A percentile compares a stretch with the other conserved stretches of the same genome.
phyloP scores from a whole-genome alignment of 2,113 vertebrate species.

The Coptodon rendalli region DNA sequence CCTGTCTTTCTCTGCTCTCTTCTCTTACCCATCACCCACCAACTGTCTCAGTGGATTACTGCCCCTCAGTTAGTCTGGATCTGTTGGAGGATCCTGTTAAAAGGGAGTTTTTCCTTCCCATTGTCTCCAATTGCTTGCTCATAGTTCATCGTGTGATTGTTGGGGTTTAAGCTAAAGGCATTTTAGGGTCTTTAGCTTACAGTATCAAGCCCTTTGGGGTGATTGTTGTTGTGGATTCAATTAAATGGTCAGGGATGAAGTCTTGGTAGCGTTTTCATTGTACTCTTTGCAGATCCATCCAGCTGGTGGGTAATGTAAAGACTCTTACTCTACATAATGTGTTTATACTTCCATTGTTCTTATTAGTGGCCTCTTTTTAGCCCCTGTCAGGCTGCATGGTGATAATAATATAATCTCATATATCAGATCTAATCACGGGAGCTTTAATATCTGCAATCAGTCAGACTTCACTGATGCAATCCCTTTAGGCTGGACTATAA shows the following conservation, averaged over 20 bases:
- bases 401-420: not conserved
- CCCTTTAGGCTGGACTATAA: conserved; percentile 22
- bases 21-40: not conserved
- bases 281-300: not conserved
- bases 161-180: not conserved
- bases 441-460: conserved; percentile 21
- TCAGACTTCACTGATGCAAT: conserved; percentile 41
- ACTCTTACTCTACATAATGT: not conserved
- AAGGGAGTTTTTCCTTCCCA: not conserved
- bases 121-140: not conserved
- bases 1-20: not conserved
- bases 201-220: not conserved
- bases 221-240: not conserved
- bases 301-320: not conserved
- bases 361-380: not conserved
- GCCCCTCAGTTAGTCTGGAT: not conserved
- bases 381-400: not conserved
- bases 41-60: not conserved
- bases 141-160: not conserved
- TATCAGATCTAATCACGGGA: not conserved
- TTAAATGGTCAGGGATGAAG: not conserved
- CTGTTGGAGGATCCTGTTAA: not conserved
- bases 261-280: not conserved
- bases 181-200: not conserved
- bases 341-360: not conserved